Base-by-base conservation (phyloP, 2,113 vertebrate genomes). In the Perca schrenkii region DNA sequence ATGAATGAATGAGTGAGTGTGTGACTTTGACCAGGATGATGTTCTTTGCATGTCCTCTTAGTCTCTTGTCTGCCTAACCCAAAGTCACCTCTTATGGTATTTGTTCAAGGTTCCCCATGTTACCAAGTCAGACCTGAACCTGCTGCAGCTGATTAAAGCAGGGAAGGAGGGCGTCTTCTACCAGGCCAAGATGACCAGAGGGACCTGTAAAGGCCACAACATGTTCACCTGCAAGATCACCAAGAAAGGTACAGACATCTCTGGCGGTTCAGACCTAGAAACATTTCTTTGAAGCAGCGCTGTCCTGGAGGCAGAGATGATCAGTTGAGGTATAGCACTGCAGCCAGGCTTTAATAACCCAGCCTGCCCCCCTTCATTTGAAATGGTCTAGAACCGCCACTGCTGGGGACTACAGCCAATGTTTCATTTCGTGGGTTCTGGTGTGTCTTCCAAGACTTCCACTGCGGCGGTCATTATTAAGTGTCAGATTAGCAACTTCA, bases 181-280 rank as follows among this genome's bases (percentile, higher is more conserved):
- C 93, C 94, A 95, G 89, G 95, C 94, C 43, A 93, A 80, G 82
- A 92, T 96, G 91, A 88, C 13, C 50, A 86, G 84, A 22, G 95
- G 95, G 10, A 95, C 92, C 0, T 95, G 95, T 53, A 94, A 94
- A 61, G 95, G 95, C 8, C 95, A 96, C 83, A 85, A 17, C 61
- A 76, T 91, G 57, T 90, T 95, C 88, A 96, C 94, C 69, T 96
- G 95, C 91, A 96, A 96, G 84, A 94, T 96, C 88, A 86, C 88
- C 84, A 95, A 95, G 80, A 93, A 95, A 85, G 95, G 95, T 95
- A 87, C 25, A 47, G 40, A n/a, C 13, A 22, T 12, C 28, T 49
- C 2, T 63, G 15, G 13, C 12, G 17, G 8, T 46, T n/a, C n/a
- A 19, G 15, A 52, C 21, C 6, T 0, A 3, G 22, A 17, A 56